phyloP scores from a whole-genome alignment of 2,797 vertebrate species.

The Lacerta viridis region DNA sequence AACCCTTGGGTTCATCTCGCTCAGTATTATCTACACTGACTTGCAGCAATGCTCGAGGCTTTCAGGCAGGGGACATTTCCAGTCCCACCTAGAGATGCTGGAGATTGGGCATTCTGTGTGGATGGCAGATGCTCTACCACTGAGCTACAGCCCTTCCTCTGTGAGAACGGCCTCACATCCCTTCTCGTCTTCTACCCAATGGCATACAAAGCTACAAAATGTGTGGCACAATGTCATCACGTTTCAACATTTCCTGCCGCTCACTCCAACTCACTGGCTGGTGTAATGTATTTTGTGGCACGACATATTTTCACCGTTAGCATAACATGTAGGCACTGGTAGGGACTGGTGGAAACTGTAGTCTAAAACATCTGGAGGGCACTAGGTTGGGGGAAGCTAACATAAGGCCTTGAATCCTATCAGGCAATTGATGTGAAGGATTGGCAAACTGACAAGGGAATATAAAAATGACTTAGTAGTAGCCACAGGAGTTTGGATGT shows the following conservation, averaged over 20 bases:
- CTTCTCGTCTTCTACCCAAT: background rate
- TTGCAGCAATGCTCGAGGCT: too few relatives aligned
- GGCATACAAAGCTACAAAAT: background rate
- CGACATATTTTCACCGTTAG: background rate
- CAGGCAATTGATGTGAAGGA: background rate
- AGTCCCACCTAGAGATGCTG: too few relatives aligned
- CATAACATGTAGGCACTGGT: background rate
- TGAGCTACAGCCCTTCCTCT: background rate
- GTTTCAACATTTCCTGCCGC: too few relatives aligned
- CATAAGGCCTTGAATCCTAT: background rate
- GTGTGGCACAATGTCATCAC: background rate
- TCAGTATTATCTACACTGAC: too few relatives aligned
- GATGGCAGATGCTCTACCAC: too few relatives aligned
- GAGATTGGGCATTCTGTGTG: too few relatives aligned
- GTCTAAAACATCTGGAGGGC: background rate
- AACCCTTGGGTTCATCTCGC: too few relatives aligned
- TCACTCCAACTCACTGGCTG: too few relatives aligned
- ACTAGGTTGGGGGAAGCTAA: background rate
- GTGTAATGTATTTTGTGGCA: too few relatives aligned
- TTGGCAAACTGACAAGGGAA: background rate
- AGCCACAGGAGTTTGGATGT: background rate
- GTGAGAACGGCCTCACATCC: background rate
- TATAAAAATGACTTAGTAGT: slow-evolving; percentile 3
- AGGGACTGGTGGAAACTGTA: too few relatives aligned
- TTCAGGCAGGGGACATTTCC: too few relatives aligned